Conservation (phyloP, 2,888 invertebrate genomes). For the Bombylius discolor region DNA sequence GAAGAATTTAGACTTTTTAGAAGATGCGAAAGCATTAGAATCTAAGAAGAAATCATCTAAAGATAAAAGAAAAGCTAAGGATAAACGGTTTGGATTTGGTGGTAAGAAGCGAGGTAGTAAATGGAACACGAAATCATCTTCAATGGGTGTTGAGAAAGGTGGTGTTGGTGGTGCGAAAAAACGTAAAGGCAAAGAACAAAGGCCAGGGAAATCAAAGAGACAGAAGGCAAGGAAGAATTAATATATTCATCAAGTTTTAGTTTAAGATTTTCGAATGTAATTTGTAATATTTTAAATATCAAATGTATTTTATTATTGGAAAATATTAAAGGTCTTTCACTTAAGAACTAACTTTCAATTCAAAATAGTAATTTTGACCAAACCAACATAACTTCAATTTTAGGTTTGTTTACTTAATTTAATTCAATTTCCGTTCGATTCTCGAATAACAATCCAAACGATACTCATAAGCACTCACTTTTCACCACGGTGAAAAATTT, state of each 20-base stretch:
- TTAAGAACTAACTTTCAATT: too few relatives aligned
- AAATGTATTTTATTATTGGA: too few relatives aligned
- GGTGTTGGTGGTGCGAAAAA: not conserved
- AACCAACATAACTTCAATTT: too few relatives aligned
- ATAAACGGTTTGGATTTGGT: constrained; percentile 86
- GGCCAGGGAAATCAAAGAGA: constrained; percentile 44
- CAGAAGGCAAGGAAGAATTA: constrained; percentile 27
- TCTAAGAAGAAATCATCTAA: constrained; percentile 29
- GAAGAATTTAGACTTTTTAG: constrained; percentile 66
- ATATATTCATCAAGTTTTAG: not conserved
- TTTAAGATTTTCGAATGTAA: too few relatives aligned
- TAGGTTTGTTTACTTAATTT: too few relatives aligned
- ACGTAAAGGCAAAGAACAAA: constrained; percentile 22
- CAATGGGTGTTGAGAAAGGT: constrained; percentile 27
- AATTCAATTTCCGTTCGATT: too few relatives aligned
- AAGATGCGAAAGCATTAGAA: constrained; percentile 43
- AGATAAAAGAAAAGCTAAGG: constrained; percentile 53
- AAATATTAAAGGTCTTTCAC: too few relatives aligned
- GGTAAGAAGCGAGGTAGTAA: constrained; percentile 88
- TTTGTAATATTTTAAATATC: too few relatives aligned
- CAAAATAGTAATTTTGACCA: too few relatives aligned
- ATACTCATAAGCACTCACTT: too few relatives aligned
- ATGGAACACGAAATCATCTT: constrained; percentile 69
- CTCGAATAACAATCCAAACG: too few relatives aligned
- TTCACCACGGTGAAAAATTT: too few relatives aligned